Base-by-base conservation (phyloP, 2,797 vertebrate genomes). In the Tangara arthus region DNA sequence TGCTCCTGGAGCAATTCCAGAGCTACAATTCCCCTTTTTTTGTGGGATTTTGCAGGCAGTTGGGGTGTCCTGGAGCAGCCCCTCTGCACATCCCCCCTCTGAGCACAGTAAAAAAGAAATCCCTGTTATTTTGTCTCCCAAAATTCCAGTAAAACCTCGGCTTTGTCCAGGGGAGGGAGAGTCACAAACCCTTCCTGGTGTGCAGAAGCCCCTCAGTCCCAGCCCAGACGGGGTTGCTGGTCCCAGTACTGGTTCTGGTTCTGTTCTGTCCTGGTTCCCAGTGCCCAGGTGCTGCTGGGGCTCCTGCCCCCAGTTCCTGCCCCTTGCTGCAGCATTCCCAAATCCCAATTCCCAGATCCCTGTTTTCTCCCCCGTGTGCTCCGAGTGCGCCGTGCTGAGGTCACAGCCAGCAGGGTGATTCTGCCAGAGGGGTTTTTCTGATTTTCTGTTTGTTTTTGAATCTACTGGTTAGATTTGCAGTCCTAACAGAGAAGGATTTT, bases 381-480 rank as follows among this genome's bases (percentile, higher is more conserved):
- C 55, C 11, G 4, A 3, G 34, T 35, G 11, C 5, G 11, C 56
- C 56, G 7, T 57, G 56, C 56, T 8, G 66, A 47, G 70, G 12
- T 80, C 60, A 8, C 56, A 35, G 71, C 44, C 64, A 32, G 85
- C 70, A 17, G 34, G 52, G 24, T 22, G 11, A 5, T 57, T 75
- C 50, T 46, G 68, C 32, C 55, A 1, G n/a, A 66, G 28, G 64
- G 20, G 2, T 22, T 15, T 63, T 41, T 15, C 42, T 65, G 37
- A 56, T 44, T 72, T 49, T 17, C 21, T 39, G 14, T 50, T 52
- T 90, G 8, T 2, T 81, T 91, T 86, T 34, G 49, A 91, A 97
- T 98, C 96, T 98, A 44, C 97, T 97, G 97, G 97, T 89, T 98
- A 97, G 97, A 97, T 97, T 97, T 96, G 39, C 69, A 66, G 42